Conservation (phyloP, 2,113 vertebrate genomes). For the Chaetura pelagica region DNA sequence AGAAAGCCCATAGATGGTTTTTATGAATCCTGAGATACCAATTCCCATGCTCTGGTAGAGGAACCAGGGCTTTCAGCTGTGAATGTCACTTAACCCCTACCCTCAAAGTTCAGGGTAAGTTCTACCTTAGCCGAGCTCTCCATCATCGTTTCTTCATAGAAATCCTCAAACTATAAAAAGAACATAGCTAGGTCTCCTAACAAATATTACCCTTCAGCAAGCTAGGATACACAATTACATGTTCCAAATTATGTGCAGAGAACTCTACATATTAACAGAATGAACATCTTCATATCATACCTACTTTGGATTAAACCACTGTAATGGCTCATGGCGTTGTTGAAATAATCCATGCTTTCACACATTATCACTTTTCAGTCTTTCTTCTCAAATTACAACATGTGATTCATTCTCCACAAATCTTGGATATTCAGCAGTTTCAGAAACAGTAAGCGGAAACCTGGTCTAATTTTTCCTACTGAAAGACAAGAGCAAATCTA, state of each 20-base stretch:
- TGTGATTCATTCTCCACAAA: neutral
- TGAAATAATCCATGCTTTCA: neutral
- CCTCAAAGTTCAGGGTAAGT: neutral
- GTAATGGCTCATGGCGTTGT: neutral
- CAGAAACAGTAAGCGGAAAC: neutral
- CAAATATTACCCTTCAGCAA: neutral
- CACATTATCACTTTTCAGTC: neutral
- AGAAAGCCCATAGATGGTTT: neutral
- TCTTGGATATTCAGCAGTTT: neutral
- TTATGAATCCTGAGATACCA: neutral
- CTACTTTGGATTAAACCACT: neutral
- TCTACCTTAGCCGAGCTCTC: neutral
- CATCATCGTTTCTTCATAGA: neutral
- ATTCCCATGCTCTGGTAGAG: neutral
- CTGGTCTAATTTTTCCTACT: neutral
- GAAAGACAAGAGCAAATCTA: neutral
- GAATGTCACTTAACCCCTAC: neutral
- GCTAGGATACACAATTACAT: neutral
- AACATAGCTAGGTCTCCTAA: neutral
- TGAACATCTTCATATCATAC: accelerated
- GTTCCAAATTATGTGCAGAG: neutral
- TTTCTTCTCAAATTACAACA: neutral
- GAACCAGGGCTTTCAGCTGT: neutral
- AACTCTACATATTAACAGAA: neutral
- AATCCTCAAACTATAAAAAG: neutral